Percentiles rank a stretch among this genome's conserved stretches.
Evolutionary conservation across 1,140 invertebrate species (phyloP).

Genomic region (Rhagoletis pomonella): DNA sequence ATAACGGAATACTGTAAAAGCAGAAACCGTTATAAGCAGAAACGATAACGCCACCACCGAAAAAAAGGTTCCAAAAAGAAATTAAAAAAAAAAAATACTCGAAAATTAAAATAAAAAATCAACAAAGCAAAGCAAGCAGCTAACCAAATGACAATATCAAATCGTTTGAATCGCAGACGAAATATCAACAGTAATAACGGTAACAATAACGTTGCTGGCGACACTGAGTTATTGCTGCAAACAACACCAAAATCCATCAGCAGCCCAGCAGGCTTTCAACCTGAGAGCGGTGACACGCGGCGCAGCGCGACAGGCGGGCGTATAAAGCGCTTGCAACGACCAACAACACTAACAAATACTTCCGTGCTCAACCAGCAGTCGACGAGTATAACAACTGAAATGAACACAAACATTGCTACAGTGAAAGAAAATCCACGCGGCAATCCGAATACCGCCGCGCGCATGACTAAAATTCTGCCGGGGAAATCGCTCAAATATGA

Average conservation of each 20-base stretch:
- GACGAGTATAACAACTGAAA: conserved; percentile 57
- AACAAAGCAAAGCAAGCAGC: conserved; percentile 17
- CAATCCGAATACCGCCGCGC: background rate
- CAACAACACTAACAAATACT: background rate
- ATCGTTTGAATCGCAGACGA: conserved; percentile 45
- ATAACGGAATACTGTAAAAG: background rate
- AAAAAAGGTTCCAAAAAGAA: conserved; percentile 8
- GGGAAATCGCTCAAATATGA: conserved; percentile 68
- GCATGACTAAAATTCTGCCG: conserved; percentile 56
- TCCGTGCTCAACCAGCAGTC: conserved; percentile 7
- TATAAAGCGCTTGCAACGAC: conserved; percentile 5
- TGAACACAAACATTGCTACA: conserved; percentile 57
- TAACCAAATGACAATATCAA: conserved; percentile 71
- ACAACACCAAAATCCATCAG: background rate
- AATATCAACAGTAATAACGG: conserved; percentile 37
- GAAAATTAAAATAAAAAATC: too few relatives aligned
- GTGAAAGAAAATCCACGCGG: background rate
- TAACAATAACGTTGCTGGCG: background rate
- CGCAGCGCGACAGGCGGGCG: background rate
- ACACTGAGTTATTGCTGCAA: conserved; percentile 19
- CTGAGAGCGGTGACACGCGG: background rate
- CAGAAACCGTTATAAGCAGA: background rate
- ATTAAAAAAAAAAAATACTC: background rate
- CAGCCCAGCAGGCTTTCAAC: background rate
- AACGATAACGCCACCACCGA: conserved; percentile 16